A percentile compares a stretch with the other conserved stretches of the same genome.
Conservation (phyloP, 1,140 invertebrate genomes). For the Aphelinus certus region DNA sequence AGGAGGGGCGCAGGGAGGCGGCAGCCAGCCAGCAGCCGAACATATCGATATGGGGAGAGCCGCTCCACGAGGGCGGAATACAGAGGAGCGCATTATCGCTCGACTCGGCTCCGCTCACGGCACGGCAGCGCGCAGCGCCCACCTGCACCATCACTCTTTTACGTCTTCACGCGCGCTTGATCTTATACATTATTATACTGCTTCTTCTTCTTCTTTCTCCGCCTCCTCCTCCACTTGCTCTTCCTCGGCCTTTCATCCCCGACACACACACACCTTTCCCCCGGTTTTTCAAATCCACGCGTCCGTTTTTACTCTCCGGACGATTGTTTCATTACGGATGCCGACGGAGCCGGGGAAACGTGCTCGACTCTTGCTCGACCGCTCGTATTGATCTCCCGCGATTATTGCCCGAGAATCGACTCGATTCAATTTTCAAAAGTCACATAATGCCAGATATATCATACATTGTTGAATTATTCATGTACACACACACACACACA, state of each 20-base stretch:
- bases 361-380: too few species aligned
- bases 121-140: background rate
- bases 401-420: too few species aligned
- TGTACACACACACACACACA: too few species aligned
- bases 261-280: too few species aligned
- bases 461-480: too few species aligned
- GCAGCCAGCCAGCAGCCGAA: slow-evolving; percentile 46
- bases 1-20: background rate
- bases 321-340: slow-evolving; percentile 9
- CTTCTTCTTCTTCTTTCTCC: slow-evolving; percentile 2
- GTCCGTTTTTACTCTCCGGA: background rate
- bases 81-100: slow-evolving; percentile 61
- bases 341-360: background rate
- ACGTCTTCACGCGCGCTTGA: slow-evolving; percentile 31
- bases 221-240: too few species aligned
- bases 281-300: too few species aligned
- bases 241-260: too few species aligned
- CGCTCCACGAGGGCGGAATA: slow-evolving; percentile 59
- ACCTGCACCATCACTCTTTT: slow-evolving; percentile 36
- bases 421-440: too few species aligned
- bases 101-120: background rate
- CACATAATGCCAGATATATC: too few species aligned
- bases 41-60: slow-evolving; percentile 65
- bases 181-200: slow-evolving; percentile 14
- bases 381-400: too few species aligned